Percentiles rank a stretch among this genome's conserved stretches.
phyloP scores from a whole-genome alignment of 1,140 invertebrate genomes.

The Formica selysi region DNA sequence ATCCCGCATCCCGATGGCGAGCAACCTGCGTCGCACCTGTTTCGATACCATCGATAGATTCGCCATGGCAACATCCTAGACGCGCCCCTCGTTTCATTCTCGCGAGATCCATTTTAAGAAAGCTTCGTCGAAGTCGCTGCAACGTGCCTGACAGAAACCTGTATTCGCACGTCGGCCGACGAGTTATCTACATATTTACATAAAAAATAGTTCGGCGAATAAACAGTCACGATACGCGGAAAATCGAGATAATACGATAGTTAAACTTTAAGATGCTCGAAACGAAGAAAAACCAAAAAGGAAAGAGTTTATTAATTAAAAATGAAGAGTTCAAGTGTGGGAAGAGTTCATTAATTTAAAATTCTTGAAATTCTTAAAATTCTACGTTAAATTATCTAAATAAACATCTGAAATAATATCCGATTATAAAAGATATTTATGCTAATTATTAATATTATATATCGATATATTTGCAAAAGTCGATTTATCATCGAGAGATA shows the following conservation, averaged over 20 bases:
- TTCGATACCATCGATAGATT: slow-evolving; percentile 58
- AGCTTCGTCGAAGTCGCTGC: not conserved
- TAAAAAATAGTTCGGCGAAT: slow-evolving; percentile 48
- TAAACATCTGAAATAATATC: not conserved
- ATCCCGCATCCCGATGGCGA: not conserved
- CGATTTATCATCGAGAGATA: not conserved
- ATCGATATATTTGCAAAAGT: not conserved
- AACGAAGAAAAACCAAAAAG: not conserved
- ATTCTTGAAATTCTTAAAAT: not conserved
- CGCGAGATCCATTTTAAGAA: slow-evolving; percentile 38
- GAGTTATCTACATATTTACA: slow-evolving; percentile 46
- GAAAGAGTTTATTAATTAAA: not conserved
- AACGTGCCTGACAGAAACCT: slow-evolving; percentile 31
- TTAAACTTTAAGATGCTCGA: not conserved
- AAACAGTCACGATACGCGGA: not conserved
- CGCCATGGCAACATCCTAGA: slow-evolving; percentile 67
- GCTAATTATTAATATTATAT: not conserved
- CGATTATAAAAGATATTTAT: not conserved
- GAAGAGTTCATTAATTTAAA: not conserved
- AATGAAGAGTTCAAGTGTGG: no score
- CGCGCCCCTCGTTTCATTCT: slow-evolving; percentile 45
- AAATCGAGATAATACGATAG: slow-evolving; percentile 26
- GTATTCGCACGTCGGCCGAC: slow-evolving; percentile 13
- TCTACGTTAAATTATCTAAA: not conserved
- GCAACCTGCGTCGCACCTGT: slow-evolving; percentile 66